Conservation (phyloP, 1,140 invertebrate species). For the Papilio aristodemus region DNA sequence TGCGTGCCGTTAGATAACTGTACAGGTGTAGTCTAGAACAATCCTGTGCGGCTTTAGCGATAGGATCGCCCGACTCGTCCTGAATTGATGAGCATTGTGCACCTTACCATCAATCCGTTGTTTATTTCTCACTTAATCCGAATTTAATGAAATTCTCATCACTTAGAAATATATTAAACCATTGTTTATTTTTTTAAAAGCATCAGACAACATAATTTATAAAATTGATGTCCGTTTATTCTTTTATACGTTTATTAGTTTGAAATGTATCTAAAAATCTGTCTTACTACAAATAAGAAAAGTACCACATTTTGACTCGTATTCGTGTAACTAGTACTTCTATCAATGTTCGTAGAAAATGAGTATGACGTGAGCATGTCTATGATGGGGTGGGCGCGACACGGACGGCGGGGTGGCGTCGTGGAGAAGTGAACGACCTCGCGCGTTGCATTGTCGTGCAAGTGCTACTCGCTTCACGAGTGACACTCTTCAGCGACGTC, state of each 20-base stretch:
- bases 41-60: slow-evolving; percentile 63
- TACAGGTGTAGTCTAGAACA: slow-evolving; percentile 74
- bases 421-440: slow-evolving; percentile 45
- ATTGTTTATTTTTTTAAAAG: background rate
- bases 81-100: slow-evolving; percentile 70
- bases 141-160: slow-evolving; percentile 8
- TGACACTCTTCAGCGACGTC: slow-evolving; percentile 39
- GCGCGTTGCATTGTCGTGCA: slow-evolving; percentile 43
- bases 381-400: slow-evolving; percentile 5
- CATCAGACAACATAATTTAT: background rate
- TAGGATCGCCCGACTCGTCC: slow-evolving; percentile 71
- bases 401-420: background rate
- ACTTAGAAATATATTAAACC: background rate
- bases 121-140: slow-evolving; percentile 10
- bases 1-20: slow-evolving; percentile 75
- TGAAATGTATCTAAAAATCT: background rate
- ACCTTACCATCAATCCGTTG: slow-evolving; percentile 28
- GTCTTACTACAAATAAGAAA: background rate
- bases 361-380: slow-evolving; percentile 9
- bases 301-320: background rate
- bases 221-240: background rate
- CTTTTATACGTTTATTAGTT: too few species aligned
- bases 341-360: slow-evolving; percentile 13
- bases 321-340: background rate
- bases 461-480: slow-evolving; percentile 41